phyloP scores from a whole-genome alignment of 2,797 vertebrate species.

The Amazona finschi region DNA sequence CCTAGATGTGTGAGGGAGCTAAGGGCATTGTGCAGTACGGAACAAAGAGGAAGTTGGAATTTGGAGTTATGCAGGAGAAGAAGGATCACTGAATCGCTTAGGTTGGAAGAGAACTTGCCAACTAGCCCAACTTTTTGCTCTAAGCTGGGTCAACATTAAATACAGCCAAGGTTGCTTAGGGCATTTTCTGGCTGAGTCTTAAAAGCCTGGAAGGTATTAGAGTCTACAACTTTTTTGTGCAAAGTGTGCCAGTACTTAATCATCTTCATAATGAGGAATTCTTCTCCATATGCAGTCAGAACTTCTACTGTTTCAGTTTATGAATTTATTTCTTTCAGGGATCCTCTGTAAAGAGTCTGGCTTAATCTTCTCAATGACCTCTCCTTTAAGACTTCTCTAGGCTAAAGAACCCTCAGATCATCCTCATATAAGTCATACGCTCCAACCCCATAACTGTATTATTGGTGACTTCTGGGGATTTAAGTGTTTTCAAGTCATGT shows the following conservation, averaged over 20 bases:
- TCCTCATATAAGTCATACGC: background rate
- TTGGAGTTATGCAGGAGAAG: background rate
- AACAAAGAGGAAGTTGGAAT: background rate
- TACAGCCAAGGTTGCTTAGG: background rate
- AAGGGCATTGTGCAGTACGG: background rate
- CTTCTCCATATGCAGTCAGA: background rate
- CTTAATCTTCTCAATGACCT: background rate
- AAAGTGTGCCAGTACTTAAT: background rate
- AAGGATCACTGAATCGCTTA: background rate
- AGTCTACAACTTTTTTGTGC: background rate
- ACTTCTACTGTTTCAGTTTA: background rate
- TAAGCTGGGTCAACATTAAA: background rate
- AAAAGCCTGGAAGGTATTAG: background rate
- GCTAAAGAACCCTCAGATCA: background rate
- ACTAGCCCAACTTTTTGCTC: background rate
- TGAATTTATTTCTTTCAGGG: background rate
- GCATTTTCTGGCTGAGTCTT: background rate
- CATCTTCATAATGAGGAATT: background rate
- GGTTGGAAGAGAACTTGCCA: background rate
- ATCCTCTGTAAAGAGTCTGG: background rate
- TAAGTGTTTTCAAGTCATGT: background rate
- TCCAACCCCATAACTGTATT: background rate
- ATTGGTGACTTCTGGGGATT: background rate
- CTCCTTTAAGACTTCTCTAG: background rate
- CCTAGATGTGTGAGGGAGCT: background rate